Conservation (phyloP, 2,797 vertebrate species). For the Peromyscus attwateri region DNA sequence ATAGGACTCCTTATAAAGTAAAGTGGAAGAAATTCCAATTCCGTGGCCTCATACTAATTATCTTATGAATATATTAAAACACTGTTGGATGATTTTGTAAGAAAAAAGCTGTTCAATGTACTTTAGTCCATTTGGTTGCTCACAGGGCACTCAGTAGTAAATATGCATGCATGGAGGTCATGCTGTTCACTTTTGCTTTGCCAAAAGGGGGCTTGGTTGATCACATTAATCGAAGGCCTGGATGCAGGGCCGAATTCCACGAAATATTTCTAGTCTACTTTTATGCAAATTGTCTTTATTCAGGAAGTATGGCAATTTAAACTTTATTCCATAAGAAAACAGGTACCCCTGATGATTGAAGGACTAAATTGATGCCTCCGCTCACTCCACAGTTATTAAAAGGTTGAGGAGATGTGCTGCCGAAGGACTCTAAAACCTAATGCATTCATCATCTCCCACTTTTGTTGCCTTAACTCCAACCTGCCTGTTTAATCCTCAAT, state of each 20-base stretch:
- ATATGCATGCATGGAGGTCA: neutral
- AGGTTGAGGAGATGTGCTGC: neutral
- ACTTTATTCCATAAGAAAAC: neutral
- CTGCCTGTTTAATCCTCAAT: neutral
- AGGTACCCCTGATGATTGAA: neutral
- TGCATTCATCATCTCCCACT: neutral
- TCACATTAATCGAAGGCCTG: neutral
- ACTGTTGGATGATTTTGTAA: neutral
- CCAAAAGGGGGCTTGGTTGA: neutral
- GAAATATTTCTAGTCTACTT: neutral
- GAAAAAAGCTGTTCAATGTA: neutral
- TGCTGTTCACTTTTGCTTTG: neutral
- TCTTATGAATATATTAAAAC: neutral
- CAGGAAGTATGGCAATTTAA: neutral
- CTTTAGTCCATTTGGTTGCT: neutral
- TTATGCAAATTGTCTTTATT: neutral
- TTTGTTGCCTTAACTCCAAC: neutral
- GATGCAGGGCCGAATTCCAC: neutral
- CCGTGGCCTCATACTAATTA: neutral
- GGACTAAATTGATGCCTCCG: neutral
- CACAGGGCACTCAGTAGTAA: neutral
- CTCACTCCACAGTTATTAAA: neutral
- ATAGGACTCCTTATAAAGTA: neutral
- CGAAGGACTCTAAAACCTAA: neutral
- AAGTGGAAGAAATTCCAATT: neutral